phyloP scores from a whole-genome alignment of 2,113 vertebrate genomes.

The human (Homo sapiens) region GRCh38 chr7:118694001-118694500 shows the following conservation, averaged over 20 bases:
- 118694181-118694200: background rate
- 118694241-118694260: background rate
- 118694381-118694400: background rate
- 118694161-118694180: background rate
- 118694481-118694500: background rate
- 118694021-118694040: background rate
- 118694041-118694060: background rate
- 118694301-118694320: background rate
- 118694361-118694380: background rate
- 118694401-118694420: background rate
- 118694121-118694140: background rate
- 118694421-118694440: background rate
- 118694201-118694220: background rate
- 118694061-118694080: background rate
- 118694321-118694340: background rate
- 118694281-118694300: background rate
- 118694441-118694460: background rate
- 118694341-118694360: background rate
- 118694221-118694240: background rate
- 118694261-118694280: background rate
- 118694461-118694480: background rate
- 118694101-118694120: background rate
- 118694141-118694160: background rate
- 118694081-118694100: background rate
- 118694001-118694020: background rate